Evolutionary conservation across 2,888 invertebrate species (phyloP).

Genomic region (Apotomis capreana): DNA sequence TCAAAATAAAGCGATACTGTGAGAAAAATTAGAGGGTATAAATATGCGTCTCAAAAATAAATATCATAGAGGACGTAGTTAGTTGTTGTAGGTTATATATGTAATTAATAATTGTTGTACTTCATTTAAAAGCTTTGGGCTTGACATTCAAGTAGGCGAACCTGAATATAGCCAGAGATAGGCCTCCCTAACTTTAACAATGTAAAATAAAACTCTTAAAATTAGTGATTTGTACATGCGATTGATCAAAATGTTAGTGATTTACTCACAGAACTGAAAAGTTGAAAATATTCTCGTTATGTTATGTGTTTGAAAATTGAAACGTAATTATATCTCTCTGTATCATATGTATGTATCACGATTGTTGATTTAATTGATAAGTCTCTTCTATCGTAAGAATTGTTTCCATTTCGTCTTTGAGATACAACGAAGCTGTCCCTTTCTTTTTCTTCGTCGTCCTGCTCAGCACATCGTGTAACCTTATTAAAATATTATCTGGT

Average conservation of each 20-base stretch:
- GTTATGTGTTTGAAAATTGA: conserved; percentile 72
- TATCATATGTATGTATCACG: conserved; percentile 75
- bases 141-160: conserved; percentile 66
- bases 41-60: conserved; percentile 70
- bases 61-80: conserved; percentile 78
- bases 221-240: conserved; percentile 55
- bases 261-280: conserved; percentile 83
- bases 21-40: conserved; percentile 81
- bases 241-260: conserved; percentile 76
- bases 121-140: conserved; percentile 67
- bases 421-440: conserved; percentile 72
- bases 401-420: conserved; percentile 55
- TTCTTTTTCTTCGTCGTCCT: conserved; percentile 54
- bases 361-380: conserved; percentile 81
- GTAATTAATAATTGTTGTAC: conserved; percentile 63
- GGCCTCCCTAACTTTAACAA: conserved; percentile 37
- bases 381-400: conserved; percentile 65
- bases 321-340: conserved; percentile 70
- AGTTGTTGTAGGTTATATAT: conserved; percentile 73
- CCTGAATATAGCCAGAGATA: conserved; percentile 47
- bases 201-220: conserved; percentile 40
- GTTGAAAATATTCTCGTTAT: conserved; percentile 80
- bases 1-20: conserved; percentile 83
- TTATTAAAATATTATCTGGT: conserved; percentile 60
- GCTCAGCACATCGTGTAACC: conserved; percentile 64